Base-by-base conservation (phyloP, 1,140 invertebrate genomes). In the Lordiphosa stackelbergi region DNA sequence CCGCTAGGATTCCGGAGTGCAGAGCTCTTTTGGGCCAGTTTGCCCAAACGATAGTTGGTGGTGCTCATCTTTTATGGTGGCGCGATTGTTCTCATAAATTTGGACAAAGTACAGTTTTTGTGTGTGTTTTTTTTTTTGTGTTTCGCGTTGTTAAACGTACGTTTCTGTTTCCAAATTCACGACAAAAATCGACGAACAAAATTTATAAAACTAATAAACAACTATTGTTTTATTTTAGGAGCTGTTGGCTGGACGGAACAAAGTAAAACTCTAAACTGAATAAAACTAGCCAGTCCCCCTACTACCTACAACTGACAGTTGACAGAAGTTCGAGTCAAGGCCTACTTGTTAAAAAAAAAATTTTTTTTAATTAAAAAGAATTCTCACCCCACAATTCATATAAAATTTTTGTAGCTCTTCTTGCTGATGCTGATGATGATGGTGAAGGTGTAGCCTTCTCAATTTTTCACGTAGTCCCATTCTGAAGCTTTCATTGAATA, bases 401-500 rank as follows among this genome's bases (percentile, higher is more conserved):
- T 43, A 35, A 24, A 24, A 4, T n/a, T n/a, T n/a, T n/a, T n/a
- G 22, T 24, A 0, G 22, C 9, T 10, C 24, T 35, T 36, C 0
- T 24, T 22, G 31, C 19, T 12, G 43, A n/a, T 54, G 7, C 0
- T 31, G 28, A 2, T 31, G 28, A 2, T 31, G 28, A 5, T 31
- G 28, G 28, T 31, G 28, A 31, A 31, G 28, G 43, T 46, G 59
- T 2, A 62, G 48, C 6, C 34, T 65, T 37, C 13, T 28, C 1
- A 58, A 36, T 12, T 66, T 66, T 58, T 66, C 63, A 34, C 58
- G 63, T 36, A 66, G 16, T 5, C 64, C 53, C 64, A 66, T 66
- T 7, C 8, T 16, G 22, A 24, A 66, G 6, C 13, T 7, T 22
- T n/a, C n/a, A 11, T 7, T 24, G 6, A 13, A n/a, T 46, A 66